Base-by-base conservation (phyloP, 2,113 vertebrate genomes). In the Phylloscopus trochiloides region DNA sequence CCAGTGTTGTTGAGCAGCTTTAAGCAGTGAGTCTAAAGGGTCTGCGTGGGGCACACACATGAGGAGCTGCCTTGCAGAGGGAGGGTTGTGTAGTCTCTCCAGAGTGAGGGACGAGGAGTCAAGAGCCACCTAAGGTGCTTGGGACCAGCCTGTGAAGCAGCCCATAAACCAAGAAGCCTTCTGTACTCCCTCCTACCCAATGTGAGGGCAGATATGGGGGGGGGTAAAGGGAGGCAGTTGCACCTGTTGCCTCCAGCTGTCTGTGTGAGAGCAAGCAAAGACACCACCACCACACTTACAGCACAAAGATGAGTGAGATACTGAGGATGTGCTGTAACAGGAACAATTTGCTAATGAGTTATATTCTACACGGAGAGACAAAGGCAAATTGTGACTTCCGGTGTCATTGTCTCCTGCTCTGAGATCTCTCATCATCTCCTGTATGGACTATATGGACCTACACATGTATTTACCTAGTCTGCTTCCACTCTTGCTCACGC, bases 11-110 rank as follows among this genome's bases (percentile, higher is more conserved):
- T 36, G 21, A 45, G 21, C 21, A 47, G 40, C 18, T 20, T 63
- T 54, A 9, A 55, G 47, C 45, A 70, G 31, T 0, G 1, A 21
- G 10, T 42, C 47, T 32, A 25, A 50, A 90, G 36, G 25, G 7
- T 3, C 19, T 48, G 19, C 0, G 3, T 50, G 51, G 7, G 10
- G 5, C 15, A 3, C 19, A 10, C 10, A n/a, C 21, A 31, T 0
- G 1, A 50, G 38, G 28, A 18, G 1, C 14, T 63, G 47, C 43
- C 55, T 77, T 21, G 19, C 32, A 68, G 25, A 31, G 7, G 11
- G 6, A 78, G 28, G 6, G 2, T 5, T 1, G 0, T 38, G 18
- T 26, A 68, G 9, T 21, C 40, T 31, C 16, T 86, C 21, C 63
- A 89, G 48, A n/a, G n/a, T 42, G 26, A 11, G 9, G 28, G 26